Base-by-base conservation (phyloP, 2,888 invertebrate genomes). In the Tryphoninae sp. region DNA sequence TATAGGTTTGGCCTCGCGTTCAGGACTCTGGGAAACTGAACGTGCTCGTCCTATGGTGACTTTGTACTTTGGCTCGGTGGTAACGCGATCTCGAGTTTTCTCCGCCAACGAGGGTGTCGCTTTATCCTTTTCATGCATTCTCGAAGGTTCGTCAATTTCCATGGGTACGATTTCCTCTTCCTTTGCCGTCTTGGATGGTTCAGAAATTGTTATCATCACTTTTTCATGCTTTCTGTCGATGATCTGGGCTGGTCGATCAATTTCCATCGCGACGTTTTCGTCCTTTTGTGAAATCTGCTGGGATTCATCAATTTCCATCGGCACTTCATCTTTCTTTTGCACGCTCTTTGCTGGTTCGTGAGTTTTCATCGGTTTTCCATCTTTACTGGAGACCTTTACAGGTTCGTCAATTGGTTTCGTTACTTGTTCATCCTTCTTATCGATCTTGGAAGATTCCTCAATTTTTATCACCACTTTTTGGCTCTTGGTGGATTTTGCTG, bases 1-100 rank as follows among this genome's bases (percentile, higher is more conserved):
- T 6, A 96, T 94, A 49, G 95, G 94, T 90, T 95, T 96, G 0
- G 94, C 94, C 87, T 95, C 95, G 9, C 93, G 89, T 58, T 95
- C 94, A 2, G 95, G 94, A 80, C 93, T 93, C 65, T 93, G 91
- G 4, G 93, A 92, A 8, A 93, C 85, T 1, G 94, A 93, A 81
- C 93, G 93, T 26, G 95, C 95, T 83, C 94, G 93, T 22, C 95
- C 94, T 78, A 95, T 93, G 26, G 94, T 94, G 0, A 95, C 94
- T 89, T 93, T 93, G 89, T 95, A 96, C 87, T 95, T 96, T 0
- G 96, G 95, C 89, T 95, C 95, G 26, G 93, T 93, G 11, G 93
- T 94, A 16, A 94, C 92, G 80, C 93, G 92, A 22, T 93, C 92
- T 86, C 95, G 93, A 1, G 94, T 94, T 80, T 94, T 92, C 86